These are phyloP conservation scores for Coracopsis vasa DNA, from an alignment of 2,113 vertebrate genomes.

Conservation along the genomic window DNA sequence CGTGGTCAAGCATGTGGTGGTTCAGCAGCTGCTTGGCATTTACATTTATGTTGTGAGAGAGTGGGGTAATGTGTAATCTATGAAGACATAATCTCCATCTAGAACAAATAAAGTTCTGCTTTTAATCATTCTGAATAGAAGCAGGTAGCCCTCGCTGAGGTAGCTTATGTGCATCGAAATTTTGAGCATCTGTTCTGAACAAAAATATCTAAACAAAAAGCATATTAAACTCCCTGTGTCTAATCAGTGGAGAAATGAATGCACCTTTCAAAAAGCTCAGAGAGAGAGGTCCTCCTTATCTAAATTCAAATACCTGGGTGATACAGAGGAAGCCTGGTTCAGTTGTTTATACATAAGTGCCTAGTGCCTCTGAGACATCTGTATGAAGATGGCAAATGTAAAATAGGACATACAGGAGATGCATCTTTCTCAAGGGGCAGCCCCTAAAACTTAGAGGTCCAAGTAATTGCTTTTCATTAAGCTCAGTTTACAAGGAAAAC, in stretches of 20 bases:
- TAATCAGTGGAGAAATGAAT: not conserved
- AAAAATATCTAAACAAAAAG: not conserved
- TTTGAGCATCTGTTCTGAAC: not conserved
- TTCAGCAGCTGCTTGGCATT: not conserved
- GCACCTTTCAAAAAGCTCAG: not conserved
- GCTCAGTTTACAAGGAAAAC: not conserved
- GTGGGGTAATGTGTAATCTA: not conserved
- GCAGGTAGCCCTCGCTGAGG: not conserved
- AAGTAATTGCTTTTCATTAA: not conserved
- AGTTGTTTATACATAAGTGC: not conserved
- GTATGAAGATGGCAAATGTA: not conserved
- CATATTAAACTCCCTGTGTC: not conserved
- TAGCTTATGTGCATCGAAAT: not conserved
- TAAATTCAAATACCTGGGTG: not conserved
- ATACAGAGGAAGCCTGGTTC: not conserved
- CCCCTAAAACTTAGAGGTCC: not conserved
- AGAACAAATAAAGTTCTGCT: not conserved
- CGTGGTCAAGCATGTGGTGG: rapidly evolving
- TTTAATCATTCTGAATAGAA: not conserved
- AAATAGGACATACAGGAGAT: not conserved
- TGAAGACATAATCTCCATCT: not conserved
- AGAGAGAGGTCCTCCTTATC: not conserved
- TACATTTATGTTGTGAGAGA: not conserved
- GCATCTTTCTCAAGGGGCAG: not conserved
- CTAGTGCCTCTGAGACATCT: not conserved